phyloP scores from a whole-genome alignment of 2,888 invertebrate genomes.

The Polymixis lichenea region DNA sequence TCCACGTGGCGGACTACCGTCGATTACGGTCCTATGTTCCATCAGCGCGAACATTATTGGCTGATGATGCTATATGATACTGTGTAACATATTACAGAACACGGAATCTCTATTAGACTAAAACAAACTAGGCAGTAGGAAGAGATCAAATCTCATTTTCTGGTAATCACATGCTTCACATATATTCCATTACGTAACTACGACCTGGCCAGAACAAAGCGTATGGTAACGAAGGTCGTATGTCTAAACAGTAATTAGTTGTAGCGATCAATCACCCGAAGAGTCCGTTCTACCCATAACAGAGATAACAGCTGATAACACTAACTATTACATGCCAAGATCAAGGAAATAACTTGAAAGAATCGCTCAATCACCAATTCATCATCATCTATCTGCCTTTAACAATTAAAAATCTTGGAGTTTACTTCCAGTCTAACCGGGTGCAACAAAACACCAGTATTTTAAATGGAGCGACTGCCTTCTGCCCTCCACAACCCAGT shows the following conservation, averaged over 20 bases:
- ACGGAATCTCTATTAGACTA: neutral
- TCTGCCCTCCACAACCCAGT: neutral
- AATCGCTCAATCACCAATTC: neutral
- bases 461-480: too few species aligned
- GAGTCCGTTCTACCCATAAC: conserved; percentile 6
- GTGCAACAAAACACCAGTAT: neutral
- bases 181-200: neutral
- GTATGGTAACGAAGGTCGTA: neutral
- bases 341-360: conserved; percentile 6
- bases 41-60: too few species aligned
- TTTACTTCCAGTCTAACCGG: neutral
- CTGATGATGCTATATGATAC: neutral
- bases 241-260: conserved; percentile 19
- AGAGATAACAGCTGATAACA: conserved; percentile 36
- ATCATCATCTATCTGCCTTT: neutral
- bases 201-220: neutral
- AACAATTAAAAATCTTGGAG: neutral
- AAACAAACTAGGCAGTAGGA: neutral
- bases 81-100: neutral
- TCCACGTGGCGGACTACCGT: too few species aligned
- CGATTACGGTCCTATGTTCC: too few species aligned
- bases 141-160: neutral
- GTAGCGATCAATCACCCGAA: conserved; percentile 35
- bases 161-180: neutral
- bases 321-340: conserved; percentile 11